Evolutionary conservation across 2,888 invertebrate genomes (phyloP), one percentile per base, ranked within the genome.

Genomic region (Theretra japonica): DNA sequence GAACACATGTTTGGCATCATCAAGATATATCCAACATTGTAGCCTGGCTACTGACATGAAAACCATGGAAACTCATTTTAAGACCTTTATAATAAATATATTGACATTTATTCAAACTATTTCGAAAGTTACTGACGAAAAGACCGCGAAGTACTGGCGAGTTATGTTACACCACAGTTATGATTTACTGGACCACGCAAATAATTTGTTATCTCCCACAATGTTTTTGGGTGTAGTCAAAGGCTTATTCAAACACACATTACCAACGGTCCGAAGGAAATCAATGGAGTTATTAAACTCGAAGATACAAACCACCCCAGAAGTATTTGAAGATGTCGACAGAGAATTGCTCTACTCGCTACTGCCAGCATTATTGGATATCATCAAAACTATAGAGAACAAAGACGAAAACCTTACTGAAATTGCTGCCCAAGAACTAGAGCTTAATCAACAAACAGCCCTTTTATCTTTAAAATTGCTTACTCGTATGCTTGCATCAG

Each of bases 221-320:
- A 96, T 97, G 94, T 98, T 99, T 88, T 89, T 99, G 25, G 94
- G 96, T 58, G 98, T 98, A 0, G 95, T 98, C 0, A 95, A 96
- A 76, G 96, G 96, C 0, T 90, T 99, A 70, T 89, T 97, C 80
- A 95, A 95, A 69, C 97, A 98, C 82, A 96, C 96, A 57, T 86
- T 97, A 28, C 89, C 96, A 19, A 96, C 96, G 7, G 96, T 99
- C 0, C 95, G 97, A 75, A 95, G 97, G 73, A 97, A 98, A 85
- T 96, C 98, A 0, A 95, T 99, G 90, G 99, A 99, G 82, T 89
- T 99, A 57, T 90, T 99, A 0, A 98, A 97, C 81, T 95, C 95
- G 11, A 97, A 98, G 88, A 93, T 99, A 8, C 96, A 97, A 76
- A 95, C 96, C 74, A 96, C 96, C 74, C 94, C 95, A 4, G 95